These are phyloP conservation scores for Dasypolia templi DNA, from an alignment of 2,888 invertebrate species.

Conservation along the genomic window DNA sequence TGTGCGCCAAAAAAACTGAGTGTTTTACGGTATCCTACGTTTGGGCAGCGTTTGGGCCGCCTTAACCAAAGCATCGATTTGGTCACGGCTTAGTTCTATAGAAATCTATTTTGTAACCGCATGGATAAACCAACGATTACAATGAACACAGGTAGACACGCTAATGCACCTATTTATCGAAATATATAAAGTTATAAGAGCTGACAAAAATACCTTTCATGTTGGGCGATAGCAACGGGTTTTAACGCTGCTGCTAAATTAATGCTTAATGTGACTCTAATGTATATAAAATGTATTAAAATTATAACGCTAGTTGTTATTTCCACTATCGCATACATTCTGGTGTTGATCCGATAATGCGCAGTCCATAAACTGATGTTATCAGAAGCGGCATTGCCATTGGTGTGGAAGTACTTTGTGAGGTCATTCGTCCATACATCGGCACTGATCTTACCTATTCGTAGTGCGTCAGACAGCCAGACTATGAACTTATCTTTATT, in stretches of 20 bases:
- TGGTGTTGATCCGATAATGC: constrained; percentile 30
- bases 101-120: constrained; percentile 6
- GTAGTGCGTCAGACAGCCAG: not conserved
- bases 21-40: no score
- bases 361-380: constrained; percentile 23
- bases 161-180: constrained; percentile 10
- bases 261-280: not conserved
- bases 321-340: constrained; percentile 29
- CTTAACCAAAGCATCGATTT: not conserved
- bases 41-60: no score
- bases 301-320: constrained; percentile 23
- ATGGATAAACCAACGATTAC: not conserved
- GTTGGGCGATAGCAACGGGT: not conserved
- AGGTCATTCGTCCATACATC: constrained; percentile 30
- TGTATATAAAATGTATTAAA: constrained; percentile 10
- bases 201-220: constrained; percentile 2
- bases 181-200: constrained; percentile 10
- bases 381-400: constrained; percentile 15
- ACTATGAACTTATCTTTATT: not conserved
- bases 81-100: not conserved
- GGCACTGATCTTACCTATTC: constrained; percentile 4
- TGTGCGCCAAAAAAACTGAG: no score
- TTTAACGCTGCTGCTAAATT: constrained; percentile 20
- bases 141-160: not conserved
- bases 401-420: constrained; percentile 13